Conservation (phyloP, 2,113 vertebrate genomes). For the Trochalopteron elliotii region DNA sequence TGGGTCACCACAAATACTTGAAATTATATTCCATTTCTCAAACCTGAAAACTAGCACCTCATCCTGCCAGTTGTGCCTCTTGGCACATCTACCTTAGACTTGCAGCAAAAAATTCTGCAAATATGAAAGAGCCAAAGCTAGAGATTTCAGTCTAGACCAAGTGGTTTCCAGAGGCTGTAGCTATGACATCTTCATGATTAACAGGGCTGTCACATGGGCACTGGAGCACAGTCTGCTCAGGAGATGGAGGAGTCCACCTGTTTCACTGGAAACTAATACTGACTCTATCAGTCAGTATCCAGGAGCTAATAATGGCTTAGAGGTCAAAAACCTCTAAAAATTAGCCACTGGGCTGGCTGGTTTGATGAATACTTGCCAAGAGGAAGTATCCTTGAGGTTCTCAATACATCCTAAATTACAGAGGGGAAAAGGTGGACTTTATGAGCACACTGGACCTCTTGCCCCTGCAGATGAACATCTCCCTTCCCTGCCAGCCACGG, state of each 20-base stretch:
- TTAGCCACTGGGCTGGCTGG: neutral
- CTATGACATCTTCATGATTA: neutral
- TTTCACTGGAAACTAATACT: neutral
- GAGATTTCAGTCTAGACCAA: neutral
- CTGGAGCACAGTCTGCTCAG: neutral
- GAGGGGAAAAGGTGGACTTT: neutral
- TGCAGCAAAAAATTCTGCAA: neutral
- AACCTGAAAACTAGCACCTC: neutral
- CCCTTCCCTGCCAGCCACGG: neutral
- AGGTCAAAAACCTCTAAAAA: neutral
- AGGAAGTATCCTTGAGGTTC: neutral
- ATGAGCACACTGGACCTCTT: neutral
- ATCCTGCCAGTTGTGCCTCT: neutral
- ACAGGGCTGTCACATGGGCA: neutral
- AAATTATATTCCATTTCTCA: neutral
- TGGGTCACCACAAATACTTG: neutral
- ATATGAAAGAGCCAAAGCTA: neutral
- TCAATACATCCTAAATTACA: neutral
- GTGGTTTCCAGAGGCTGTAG: neutral
- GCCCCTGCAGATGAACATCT: rapidly evolving
- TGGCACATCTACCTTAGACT: neutral
- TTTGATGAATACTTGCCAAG: neutral
- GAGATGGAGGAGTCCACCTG: neutral
- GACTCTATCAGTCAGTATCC: neutral
- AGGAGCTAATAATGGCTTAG: neutral